These are phyloP conservation scores for Hoplostethus atlanticus DNA, from an alignment of 2,797 vertebrate species.

Conservation along the genomic window DNA sequence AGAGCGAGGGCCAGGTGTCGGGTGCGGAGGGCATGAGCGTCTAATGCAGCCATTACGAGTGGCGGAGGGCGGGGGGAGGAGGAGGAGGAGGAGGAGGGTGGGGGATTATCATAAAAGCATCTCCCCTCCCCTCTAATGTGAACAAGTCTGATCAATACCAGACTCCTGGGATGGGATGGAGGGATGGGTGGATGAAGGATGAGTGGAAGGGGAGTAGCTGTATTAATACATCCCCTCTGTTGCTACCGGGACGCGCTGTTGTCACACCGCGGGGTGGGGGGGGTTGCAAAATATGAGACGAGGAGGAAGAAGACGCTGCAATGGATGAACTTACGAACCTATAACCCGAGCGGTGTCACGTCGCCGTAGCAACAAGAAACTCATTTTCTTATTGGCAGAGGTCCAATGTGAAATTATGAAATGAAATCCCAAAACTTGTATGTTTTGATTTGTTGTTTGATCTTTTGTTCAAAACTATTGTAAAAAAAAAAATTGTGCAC, in stretches of 20 bases:
- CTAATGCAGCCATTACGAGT: slow-evolving; percentile 88
- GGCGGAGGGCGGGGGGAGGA: slow-evolving; percentile 63
- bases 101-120: slow-evolving; percentile 89
- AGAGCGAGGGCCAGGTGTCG: slow-evolving; percentile 85
- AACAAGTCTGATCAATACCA: slow-evolving; percentile 85
- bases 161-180: slow-evolving; percentile 76
- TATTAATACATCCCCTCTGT: slow-evolving; percentile 62
- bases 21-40: slow-evolving; percentile 79
- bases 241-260: slow-evolving; percentile 40
- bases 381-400: too few species aligned
- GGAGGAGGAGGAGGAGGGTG: neutral
- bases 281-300: neutral
- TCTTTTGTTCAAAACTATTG: too few species aligned
- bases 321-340: too few species aligned
- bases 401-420: too few species aligned
- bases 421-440: too few species aligned
- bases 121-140: slow-evolving; percentile 84
- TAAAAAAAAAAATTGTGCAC: too few species aligned
- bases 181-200: slow-evolving; percentile 57
- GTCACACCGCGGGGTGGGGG: slow-evolving; percentile 16
- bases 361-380: neutral
- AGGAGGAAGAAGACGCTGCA: neutral
- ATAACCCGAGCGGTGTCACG: too few species aligned
- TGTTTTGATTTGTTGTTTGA: too few species aligned
- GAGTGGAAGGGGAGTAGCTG: slow-evolving; percentile 65